Conservation (phyloP, 1,140 invertebrate species). For the Holotrichia oblita region DNA sequence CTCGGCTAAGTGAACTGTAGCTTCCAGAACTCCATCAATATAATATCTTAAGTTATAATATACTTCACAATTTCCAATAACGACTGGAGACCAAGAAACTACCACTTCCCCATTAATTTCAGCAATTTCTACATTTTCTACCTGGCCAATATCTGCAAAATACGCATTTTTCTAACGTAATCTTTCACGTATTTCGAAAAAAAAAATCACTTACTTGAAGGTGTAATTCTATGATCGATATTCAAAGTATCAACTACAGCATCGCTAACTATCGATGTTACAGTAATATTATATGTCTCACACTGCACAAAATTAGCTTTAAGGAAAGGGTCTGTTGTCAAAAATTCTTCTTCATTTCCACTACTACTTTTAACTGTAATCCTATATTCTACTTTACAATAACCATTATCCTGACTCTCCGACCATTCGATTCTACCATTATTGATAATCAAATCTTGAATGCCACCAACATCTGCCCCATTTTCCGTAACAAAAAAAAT, state of each 20-base stretch:
- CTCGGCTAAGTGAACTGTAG: background rate
- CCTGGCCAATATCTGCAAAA: background rate
- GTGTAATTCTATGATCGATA: background rate
- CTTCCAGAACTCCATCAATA: background rate
- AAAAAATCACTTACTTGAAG: background rate
- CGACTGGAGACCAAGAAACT: background rate
- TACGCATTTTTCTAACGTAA: background rate
- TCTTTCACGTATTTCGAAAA: background rate
- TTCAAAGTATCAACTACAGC: background rate
- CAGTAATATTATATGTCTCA: background rate
- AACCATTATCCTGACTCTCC: background rate
- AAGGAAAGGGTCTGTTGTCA: background rate
- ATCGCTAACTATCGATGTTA: background rate
- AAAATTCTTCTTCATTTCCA: background rate
- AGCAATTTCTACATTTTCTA: background rate
- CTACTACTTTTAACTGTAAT: background rate
- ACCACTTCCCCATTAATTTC: background rate
- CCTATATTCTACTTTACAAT: background rate
- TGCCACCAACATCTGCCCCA: background rate
- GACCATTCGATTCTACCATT: constrained; percentile 7
- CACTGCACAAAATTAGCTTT: background rate
- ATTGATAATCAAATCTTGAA: background rate
- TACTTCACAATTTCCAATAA: background rate
- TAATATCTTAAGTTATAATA: constrained; percentile 4
- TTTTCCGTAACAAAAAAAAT: background rate